Percentiles rank a stretch among this genome's conserved stretches.
phyloP scores from a whole-genome alignment of 2,888 invertebrate genomes.

The Aphelenchoides bicaudatus region DNA sequence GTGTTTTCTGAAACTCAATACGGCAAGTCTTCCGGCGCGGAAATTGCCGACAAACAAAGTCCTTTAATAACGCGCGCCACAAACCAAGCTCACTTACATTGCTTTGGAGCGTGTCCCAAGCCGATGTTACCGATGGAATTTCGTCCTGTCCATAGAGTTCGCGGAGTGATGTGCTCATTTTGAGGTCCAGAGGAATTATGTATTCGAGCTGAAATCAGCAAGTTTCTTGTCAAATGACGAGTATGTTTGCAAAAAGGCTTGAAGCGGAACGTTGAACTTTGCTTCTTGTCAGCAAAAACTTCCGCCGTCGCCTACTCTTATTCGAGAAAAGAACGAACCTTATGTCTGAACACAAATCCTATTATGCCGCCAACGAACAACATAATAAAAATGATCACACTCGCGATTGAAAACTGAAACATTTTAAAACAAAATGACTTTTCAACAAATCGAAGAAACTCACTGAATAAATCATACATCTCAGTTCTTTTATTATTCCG shows the following conservation, averaged over 20 bases:
- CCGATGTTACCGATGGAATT: conserved; percentile 50
- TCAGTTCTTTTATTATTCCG: conserved; percentile 48
- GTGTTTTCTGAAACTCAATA: background rate
- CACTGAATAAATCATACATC: conserved; percentile 58
- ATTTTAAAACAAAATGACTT: background rate
- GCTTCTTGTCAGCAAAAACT: background rate
- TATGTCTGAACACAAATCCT: conserved; percentile 58
- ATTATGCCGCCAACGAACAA: conserved; percentile 57
- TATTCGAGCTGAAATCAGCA: conserved; percentile 36
- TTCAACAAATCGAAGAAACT: too few relatives aligned
- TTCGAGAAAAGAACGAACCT: conserved; percentile 40
- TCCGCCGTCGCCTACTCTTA: conserved; percentile 14
- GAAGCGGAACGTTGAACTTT: background rate
- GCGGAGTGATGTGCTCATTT: conserved; percentile 56
- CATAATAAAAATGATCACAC: conserved; percentile 54
- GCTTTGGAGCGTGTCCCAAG: conserved; percentile 56
- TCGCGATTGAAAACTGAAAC: conserved; percentile 54
- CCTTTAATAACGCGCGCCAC: background rate
- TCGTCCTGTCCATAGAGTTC: conserved; percentile 55
- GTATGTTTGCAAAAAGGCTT: background rate
- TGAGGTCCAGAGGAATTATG: conserved; percentile 56
- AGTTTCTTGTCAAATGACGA: too few relatives aligned
- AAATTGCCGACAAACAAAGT: background rate
- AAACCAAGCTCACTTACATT: conserved; percentile 41
- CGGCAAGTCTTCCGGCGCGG: too few relatives aligned